Evolutionary conservation across 1,140 invertebrate species (phyloP).

Genomic region (Hydropsyche tenuis): DNA sequence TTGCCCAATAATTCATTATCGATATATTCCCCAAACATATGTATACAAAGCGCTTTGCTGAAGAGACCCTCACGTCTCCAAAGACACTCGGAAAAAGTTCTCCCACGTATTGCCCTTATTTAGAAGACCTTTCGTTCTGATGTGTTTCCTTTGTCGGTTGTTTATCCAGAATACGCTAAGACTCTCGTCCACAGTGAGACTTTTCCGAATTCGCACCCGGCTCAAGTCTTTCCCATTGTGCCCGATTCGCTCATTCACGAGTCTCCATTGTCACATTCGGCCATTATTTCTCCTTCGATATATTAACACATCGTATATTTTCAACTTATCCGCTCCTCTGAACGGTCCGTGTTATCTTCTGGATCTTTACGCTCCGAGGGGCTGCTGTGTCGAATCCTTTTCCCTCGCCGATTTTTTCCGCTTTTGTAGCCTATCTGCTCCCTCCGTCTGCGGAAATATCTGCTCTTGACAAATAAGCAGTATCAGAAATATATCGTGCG

Average conservation of each 20-base stretch:
- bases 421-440: not conserved
- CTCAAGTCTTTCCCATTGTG: too few species aligned
- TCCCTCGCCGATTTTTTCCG: not conserved
- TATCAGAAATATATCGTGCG: not conserved
- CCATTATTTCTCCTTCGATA: constrained; percentile 2
- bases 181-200: too few species aligned
- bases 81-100: not conserved
- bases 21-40: too few species aligned
- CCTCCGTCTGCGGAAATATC: not conserved
- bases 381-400: not conserved
- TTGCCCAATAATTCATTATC: too few species aligned
- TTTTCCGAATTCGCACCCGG: too few species aligned
- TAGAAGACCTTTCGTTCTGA: too few species aligned
- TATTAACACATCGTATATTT: constrained; percentile 21
- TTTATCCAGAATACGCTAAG: too few species aligned
- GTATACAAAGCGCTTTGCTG: too few species aligned
- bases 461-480: constrained; percentile 6
- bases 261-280: constrained; percentile 1
- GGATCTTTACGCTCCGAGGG: constrained; percentile 11
- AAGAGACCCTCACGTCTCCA: too few species aligned
- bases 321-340: constrained; percentile 9
- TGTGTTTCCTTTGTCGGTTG: not conserved
- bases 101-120: too few species aligned
- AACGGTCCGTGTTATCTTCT: not conserved
- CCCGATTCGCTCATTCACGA: too few species aligned